Conservation (phyloP, 2,113 vertebrate species). For the Muntiacus reevesi region DNA sequence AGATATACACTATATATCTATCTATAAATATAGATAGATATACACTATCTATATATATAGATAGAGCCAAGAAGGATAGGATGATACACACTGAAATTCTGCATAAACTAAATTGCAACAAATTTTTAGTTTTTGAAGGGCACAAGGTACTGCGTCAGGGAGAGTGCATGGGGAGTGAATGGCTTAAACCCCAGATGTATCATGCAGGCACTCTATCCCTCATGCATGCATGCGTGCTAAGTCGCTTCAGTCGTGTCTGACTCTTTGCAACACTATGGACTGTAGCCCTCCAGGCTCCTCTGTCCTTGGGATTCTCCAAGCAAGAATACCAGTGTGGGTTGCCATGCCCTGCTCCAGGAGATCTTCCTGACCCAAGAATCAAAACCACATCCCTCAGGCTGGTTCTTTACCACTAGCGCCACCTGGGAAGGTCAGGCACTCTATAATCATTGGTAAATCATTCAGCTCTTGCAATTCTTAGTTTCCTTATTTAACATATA, state of each 20-base stretch:
- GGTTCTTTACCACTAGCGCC: background rate
- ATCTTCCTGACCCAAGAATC: background rate
- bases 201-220: background rate
- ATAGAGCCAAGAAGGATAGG: background rate
- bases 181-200: background rate
- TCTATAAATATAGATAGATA: no score
- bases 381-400: background rate
- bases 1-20: no score
- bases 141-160: background rate
- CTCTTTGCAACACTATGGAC: background rate
- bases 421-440: background rate
- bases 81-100: background rate
- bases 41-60: background rate
- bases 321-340: background rate
- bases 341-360: background rate
- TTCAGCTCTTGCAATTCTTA: background rate
- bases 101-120: background rate
- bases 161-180: background rate
- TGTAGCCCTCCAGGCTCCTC: background rate
- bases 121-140: background rate
- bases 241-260: rapidly evolving
- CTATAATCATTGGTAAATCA: background rate
- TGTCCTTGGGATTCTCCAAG: background rate
- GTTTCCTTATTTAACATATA: background rate
- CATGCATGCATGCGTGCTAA: background rate